Base-by-base conservation (phyloP, 2,888 invertebrate genomes). In the Philonicus albiceps region DNA sequence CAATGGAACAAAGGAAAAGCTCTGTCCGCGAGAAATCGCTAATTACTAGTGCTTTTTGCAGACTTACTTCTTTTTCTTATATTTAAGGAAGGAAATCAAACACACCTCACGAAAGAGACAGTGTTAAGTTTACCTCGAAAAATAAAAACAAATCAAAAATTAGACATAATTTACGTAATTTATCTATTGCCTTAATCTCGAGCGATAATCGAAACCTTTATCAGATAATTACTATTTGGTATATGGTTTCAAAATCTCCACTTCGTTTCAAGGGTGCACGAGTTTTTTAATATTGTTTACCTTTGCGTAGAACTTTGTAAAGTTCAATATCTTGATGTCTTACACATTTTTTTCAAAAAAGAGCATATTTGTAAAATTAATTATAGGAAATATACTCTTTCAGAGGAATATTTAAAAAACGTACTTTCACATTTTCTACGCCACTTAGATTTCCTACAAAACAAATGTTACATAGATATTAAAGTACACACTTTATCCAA, bases 1-100 rank as follows among this genome's bases (percentile, higher is more conserved):
- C 74, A 74, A 74, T 13, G 74, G 31, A 74, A 74, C 31, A 74
- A 74, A 74, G 27, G 74, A 74, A 74, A 74, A 74, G 64, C 64
- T 64, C 27, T 3, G 64, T 19, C 11, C 27, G 27, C 27, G 27
- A 22, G 64, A 11, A 64, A 64, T 11, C 64, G 64, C 13, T 64
- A 64, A 64, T 64, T 64, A 27, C 64, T 27, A 11, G 27, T 22
- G 27, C 64, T 22, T 64, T 64, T 64, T 64, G 8, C 64, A 64
- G 13, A 64, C 11, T 64, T 64, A 7, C 7, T 7, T 64, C 11
- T 22, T 64, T 64, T 11, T 64, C 11, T 37, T 11, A 8, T n/a
- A 55, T 55, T n/a, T 49, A 16, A n/a, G 19, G 27, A 64, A 27
- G 22, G 27, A 64, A 64, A 22, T 64, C 64, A 27, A 43, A 22